Evolutionary conservation across 1,140 invertebrate species (phyloP).

Genomic region (Conus ventricosus): DNA sequence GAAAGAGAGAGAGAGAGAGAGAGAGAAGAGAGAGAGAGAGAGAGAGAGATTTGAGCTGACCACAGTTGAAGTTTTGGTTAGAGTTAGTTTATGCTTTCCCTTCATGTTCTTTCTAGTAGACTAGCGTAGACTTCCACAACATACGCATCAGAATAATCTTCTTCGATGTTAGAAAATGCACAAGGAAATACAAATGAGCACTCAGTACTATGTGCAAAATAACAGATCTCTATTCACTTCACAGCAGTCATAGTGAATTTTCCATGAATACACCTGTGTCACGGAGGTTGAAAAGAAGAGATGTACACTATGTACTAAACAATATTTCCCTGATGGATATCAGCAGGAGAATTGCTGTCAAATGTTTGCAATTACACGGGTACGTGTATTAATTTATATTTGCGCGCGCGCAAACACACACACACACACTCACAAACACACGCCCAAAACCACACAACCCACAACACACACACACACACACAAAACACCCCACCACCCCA

Average conservation of each 20-base stretch:
- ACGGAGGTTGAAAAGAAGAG: neutral
- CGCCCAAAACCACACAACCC: neutral
- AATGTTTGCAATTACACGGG: too few species aligned
- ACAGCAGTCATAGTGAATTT: neutral
- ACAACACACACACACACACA: neutral
- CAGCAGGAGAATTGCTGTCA: too few species aligned
- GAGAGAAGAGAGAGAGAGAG: neutral
- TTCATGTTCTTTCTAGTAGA: neutral
- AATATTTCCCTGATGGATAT: too few species aligned
- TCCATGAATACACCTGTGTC: neutral
- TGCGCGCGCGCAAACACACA: neutral
- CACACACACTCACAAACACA: neutral
- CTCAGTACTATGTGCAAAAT: neutral
- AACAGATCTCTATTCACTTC: neutral
- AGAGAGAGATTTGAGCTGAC: neutral
- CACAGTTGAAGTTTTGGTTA: neutral
- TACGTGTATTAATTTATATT: too few species aligned
- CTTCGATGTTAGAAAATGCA: too few species aligned
- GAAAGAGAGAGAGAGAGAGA: too few species aligned
- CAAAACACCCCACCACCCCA: too few species aligned
- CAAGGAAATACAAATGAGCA: neutral
- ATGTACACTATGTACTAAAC: neutral
- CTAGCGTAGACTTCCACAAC: neutral
- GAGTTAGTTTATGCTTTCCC: too few species aligned
- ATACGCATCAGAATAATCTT: too few species aligned